phyloP scores from a whole-genome alignment of 2,797 vertebrate species.

The Microchirus variegatus region DNA sequence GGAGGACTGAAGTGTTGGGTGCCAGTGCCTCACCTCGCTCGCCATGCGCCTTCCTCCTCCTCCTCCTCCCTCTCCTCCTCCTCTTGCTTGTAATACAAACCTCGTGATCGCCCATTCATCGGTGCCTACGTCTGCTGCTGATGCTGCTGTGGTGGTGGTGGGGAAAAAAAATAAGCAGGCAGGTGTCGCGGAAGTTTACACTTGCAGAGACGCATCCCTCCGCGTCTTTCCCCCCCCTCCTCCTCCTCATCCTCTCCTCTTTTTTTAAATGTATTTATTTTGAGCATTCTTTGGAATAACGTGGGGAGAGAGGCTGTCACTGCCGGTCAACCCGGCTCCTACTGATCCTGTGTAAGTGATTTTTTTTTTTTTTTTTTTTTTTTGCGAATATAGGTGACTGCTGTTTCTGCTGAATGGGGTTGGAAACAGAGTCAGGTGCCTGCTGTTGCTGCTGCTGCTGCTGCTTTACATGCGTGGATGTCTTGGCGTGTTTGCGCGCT shows the following conservation, averaged over 20 bases:
- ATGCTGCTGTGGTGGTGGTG: conserved; percentile 14
- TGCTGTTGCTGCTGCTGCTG: neutral
- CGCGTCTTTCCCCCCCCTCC: conserved; percentile 23
- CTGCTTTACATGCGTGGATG: neutral
- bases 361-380: too few relatives aligned
- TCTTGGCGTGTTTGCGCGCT: neutral
- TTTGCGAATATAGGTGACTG: conserved; percentile 45
- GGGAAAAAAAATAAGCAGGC: conserved; percentile 51
- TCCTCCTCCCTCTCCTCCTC: conserved; percentile 28
- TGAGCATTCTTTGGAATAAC: conserved; percentile 52
- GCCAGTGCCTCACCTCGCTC: conserved; percentile 65
- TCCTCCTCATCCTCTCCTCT: too few relatives aligned
- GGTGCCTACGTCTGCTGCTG: conserved; percentile 50
- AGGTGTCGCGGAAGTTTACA: conserved; percentile 77
- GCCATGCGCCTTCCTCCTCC: conserved; percentile 34
- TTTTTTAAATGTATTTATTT: neutral
- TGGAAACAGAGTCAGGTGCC: conserved; percentile 18
- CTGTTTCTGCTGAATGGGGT: conserved; percentile 9
- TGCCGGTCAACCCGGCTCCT: conserved; percentile 71
- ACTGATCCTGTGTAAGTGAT: conserved; percentile 79
- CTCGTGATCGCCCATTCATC: conserved; percentile 78
- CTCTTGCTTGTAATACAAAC: conserved; percentile 74
- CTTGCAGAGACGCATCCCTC: conserved; percentile 57
- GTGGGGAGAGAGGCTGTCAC: conserved; percentile 64
- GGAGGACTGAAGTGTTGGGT: conserved; percentile 51